Percentiles rank a stretch among this genome's conserved stretches.
These are phyloP conservation scores for Balaenoptera acutorostrata DNA, from an alignment of 2,113 vertebrate genomes.

Conservation along the genomic window DNA sequence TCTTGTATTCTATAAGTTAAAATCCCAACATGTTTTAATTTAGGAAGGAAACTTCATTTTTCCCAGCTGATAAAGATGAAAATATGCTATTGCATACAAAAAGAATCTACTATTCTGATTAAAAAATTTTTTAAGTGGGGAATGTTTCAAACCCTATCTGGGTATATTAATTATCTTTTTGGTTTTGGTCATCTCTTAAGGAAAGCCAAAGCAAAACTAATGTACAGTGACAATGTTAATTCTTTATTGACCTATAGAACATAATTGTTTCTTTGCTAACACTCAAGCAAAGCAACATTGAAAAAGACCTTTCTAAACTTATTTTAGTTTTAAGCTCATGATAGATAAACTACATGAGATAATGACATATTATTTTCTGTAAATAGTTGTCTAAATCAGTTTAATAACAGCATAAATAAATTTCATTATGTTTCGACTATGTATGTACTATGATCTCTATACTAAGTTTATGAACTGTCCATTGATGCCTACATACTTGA, in stretches of 20 bases:
- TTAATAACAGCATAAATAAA: slow-evolving; percentile 19
- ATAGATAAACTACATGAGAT: background rate
- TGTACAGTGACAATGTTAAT: background rate
- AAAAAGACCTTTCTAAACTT: background rate
- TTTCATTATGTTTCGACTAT: background rate
- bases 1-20: background rate
- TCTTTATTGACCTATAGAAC: background rate
- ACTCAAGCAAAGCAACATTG: background rate
- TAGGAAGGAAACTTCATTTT: slow-evolving; percentile 17
- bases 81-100: background rate
- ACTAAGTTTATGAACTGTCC: slow-evolving; percentile 29
- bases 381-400: background rate
- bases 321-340: background rate
- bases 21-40: slow-evolving; percentile 1
- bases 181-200: background rate
- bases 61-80: background rate
- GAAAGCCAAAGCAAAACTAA: slow-evolving; percentile 10
- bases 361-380: background rate
- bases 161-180: slow-evolving; percentile 14
- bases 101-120: background rate
- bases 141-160: background rate
- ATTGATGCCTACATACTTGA: slow-evolving; percentile 47
- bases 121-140: background rate
- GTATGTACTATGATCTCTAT: slow-evolving; percentile 1
- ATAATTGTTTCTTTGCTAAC: background rate